These are phyloP conservation scores for Vulpes vulpes DNA, from an alignment of 2,113 vertebrate genomes.

Conservation along the genomic window DNA sequence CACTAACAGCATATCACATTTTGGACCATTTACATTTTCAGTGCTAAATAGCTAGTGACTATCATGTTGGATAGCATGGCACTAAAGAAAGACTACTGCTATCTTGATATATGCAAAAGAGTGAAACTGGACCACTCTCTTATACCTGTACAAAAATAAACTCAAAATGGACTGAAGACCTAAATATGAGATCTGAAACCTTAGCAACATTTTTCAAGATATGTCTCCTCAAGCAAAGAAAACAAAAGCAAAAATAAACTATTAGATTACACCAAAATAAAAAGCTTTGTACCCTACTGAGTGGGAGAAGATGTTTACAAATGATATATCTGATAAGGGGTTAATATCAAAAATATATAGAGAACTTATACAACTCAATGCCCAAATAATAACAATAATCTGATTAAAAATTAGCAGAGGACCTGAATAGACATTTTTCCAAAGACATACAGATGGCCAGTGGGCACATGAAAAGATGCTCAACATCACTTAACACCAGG, in stretches of 20 bases:
- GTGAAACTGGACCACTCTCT: neutral
- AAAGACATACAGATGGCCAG: neutral
- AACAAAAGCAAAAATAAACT: neutral
- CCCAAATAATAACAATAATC: neutral
- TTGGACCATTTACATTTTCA: neutral
- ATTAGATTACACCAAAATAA: neutral
- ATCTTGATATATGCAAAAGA: neutral
- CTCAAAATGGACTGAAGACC: neutral
- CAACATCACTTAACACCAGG: neutral
- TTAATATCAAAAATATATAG: neutral
- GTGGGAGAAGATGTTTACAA: neutral
- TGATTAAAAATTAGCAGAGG: neutral
- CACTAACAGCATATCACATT: neutral
- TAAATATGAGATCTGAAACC: neutral
- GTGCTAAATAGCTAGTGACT: neutral
- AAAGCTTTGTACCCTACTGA: neutral
- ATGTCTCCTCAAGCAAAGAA: neutral
- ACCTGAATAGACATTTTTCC: neutral
- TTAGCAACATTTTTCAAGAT: neutral
- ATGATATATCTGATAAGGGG: neutral
- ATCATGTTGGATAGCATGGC: neutral
- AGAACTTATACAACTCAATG: neutral
- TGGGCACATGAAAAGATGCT: neutral
- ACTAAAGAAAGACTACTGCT: neutral
- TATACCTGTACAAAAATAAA: neutral